Evolutionary conservation across 2,888 invertebrate genomes (phyloP), one percentile per base, ranked within the genome.

Genomic region (Cinara cedri): DNA sequence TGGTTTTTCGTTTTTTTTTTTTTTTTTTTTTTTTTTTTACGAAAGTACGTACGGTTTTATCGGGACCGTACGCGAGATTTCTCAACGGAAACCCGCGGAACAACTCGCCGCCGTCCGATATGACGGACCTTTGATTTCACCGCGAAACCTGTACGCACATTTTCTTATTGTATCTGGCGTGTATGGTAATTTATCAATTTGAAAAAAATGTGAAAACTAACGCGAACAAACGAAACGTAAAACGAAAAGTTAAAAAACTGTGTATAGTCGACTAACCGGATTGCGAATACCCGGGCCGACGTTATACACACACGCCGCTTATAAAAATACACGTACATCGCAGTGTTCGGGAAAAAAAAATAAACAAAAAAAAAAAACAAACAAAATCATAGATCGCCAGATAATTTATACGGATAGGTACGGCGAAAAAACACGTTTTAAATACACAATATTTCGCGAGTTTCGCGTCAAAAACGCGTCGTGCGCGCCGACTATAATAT

Each of bases 261-360:
- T 42, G 24, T n/a, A 60, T 60, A 60, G 60, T 72, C 14, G 46
- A 26, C 19, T 10, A 60, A 72, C 72, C 72, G 49, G 72, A 72
- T 72, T 72, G 26, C 46, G 26, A 57, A 60, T 60, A 72, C 60
- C 11, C 13, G n/a, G 19, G n/a, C 8, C 24, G 14, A 46, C 24
- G 44, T 49, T 26, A 21, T 19, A 49, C 46, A 16, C 13, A n/a
- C n/a, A n/a, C n/a, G n/a, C n/a, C n/a, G n/a, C n/a, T n/a, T n/a
- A n/a, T n/a, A n/a, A n/a, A n/a, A n/a, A n/a, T n/a, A n/a, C n/a
- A n/a, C n/a, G n/a, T n/a, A n/a, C 34, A 4, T 34, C 34, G 34
- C n/a, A n/a, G n/a, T 34, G 6, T 34, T 4, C 6, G 34, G 34
- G 3, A 34, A 3, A 34, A 4, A 34, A 34, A 34, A 34, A 34